These are phyloP conservation scores for Camponotus pennsylvanicus DNA, from an alignment of 1,140 invertebrate genomes.

Conservation along the genomic window DNA sequence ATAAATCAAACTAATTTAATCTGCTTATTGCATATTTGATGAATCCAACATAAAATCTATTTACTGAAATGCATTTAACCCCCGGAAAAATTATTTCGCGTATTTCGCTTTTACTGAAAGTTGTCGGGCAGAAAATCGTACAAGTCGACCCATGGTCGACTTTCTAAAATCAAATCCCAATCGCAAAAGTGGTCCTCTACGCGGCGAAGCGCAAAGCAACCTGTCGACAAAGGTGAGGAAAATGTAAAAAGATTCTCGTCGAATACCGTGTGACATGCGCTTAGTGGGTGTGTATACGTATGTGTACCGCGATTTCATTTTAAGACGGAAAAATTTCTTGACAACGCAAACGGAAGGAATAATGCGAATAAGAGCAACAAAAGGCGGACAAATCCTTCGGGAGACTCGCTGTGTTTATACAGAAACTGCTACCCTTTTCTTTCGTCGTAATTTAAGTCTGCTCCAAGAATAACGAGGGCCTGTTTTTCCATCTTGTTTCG, in stretches of 20 bases:
- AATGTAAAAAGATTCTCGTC: slow-evolving; percentile 51
- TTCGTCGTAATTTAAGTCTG: slow-evolving; percentile 48
- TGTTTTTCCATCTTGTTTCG: slow-evolving; percentile 18
- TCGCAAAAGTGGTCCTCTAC: slow-evolving; percentile 68
- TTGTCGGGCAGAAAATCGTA: slow-evolving; percentile 52
- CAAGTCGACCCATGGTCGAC: slow-evolving; percentile 19
- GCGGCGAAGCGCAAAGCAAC: slow-evolving; percentile 11
- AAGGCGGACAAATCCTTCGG: slow-evolving; percentile 37
- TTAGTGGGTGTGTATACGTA: not conserved
- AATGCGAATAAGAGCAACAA: slow-evolving; percentile 24
- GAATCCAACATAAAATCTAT: slow-evolving; percentile 24
- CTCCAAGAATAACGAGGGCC: slow-evolving; percentile 16
- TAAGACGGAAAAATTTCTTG: slow-evolving; percentile 30
- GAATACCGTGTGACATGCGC: not conserved
- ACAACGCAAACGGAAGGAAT: slow-evolving; percentile 7
- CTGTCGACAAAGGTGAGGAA: slow-evolving; percentile 35
- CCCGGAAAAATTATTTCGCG: slow-evolving; percentile 68
- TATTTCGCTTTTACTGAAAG: slow-evolving; percentile 57
- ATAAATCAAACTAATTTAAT: not conserved
- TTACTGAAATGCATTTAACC: slow-evolving; percentile 47
- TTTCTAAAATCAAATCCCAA: slow-evolving; percentile 65
- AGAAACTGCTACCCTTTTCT: slow-evolving; percentile 35
- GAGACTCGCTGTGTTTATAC: slow-evolving; percentile 21
- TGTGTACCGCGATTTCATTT: slow-evolving; percentile 42
- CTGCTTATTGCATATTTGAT: not conserved